Conservation (phyloP, 2,888 invertebrate species). For the Miltochrista miniata region DNA sequence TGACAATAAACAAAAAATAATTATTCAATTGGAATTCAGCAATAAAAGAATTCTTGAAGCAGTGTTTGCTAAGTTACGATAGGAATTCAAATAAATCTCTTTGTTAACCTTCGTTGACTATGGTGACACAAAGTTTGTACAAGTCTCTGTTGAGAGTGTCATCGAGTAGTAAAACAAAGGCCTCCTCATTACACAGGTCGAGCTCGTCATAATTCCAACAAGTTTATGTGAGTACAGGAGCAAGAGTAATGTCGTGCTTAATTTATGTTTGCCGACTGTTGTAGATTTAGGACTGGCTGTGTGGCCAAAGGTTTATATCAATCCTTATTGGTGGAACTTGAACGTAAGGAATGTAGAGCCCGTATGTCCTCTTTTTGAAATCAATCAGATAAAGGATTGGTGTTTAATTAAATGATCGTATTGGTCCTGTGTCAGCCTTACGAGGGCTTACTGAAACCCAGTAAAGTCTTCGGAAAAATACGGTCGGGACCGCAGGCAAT, state of each 20-base stretch:
- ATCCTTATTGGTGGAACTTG: constrained; percentile 33
- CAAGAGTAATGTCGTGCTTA: constrained; percentile 42
- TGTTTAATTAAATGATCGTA: no score
- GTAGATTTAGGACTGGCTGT: constrained; percentile 33
- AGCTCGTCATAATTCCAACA: constrained; percentile 47
- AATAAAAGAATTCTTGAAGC: no score
- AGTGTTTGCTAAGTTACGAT: no score
- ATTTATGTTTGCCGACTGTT: constrained; percentile 39
- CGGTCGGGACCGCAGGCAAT: no score
- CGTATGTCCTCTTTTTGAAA: constrained; percentile 14
- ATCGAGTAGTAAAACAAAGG: constrained; percentile 47
- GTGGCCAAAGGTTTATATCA: constrained; percentile 33
- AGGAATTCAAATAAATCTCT: no score
- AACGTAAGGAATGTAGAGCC: constrained; percentile 14
- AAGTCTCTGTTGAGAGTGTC: constrained; percentile 36
- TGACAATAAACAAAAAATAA: no score
- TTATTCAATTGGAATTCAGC: no score
- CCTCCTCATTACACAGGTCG: constrained; percentile 37
- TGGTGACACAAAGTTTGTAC: constrained; percentile 30
- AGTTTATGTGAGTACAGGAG: constrained; percentile 40
- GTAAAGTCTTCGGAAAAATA: no score
- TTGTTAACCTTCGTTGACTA: constrained; percentile 23
- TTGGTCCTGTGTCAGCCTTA: no score
- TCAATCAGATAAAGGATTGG: background rate
- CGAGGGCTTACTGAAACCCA: no score